Conservation (phyloP, 2,888 invertebrate species). For the Caenorhabditis sp. region DNA sequence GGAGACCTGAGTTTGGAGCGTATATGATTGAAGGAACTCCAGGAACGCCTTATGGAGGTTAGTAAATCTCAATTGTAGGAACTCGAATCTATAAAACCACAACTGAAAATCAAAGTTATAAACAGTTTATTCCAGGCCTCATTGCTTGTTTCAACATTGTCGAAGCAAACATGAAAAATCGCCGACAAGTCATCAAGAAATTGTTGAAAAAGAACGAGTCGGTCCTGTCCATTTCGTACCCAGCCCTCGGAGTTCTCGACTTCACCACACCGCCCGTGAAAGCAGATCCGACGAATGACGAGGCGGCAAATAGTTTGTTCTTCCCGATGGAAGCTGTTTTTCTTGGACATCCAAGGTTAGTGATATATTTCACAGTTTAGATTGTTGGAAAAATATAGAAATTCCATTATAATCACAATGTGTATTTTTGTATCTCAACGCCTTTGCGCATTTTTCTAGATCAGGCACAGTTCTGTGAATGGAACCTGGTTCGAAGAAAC, state of each 20-base stretch:
- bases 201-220: conserved; percentile 78
- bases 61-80: conserved; percentile 71
- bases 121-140: conserved; percentile 71
- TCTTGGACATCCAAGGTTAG: conserved; percentile 82
- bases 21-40: conserved; percentile 98
- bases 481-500: no score
- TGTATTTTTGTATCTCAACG: no score
- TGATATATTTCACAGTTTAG: no score
- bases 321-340: conserved; percentile 94
- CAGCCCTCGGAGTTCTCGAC: conserved; percentile 86
- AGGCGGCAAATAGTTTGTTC: conserved; percentile 83
- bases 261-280: conserved; percentile 82
- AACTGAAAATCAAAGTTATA: no score
- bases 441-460: no score
- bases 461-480: no score
- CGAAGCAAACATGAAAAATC: conserved; percentile 92
- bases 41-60: conserved; percentile 76
- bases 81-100: no score
- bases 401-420: no score
- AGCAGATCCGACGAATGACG: conserved; percentile 79
- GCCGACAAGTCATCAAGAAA: conserved; percentile 77
- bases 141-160: conserved; percentile 97
- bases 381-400: not conserved
- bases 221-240: conserved; percentile 88
- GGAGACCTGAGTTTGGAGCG: conserved; percentile 98